A percentile compares a stretch with the other conserved stretches of the same genome.
These are phyloP conservation scores for Drosophila birchii DNA, from an alignment of 2,888 invertebrate genomes.

Conservation along the genomic window DNA sequence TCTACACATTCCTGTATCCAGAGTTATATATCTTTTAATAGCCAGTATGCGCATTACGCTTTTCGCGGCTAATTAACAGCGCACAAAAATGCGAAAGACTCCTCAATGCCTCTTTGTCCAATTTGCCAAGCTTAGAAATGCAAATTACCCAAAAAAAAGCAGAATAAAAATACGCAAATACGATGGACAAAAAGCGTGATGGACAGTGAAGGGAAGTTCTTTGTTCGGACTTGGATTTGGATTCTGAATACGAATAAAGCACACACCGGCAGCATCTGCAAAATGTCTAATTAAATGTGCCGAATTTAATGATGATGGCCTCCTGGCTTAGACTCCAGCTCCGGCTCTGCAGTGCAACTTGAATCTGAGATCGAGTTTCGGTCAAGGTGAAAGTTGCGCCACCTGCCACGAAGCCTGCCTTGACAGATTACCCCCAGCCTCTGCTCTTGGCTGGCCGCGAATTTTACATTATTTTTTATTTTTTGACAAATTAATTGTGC, in stretches of 20 bases:
- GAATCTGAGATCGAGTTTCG: conserved; percentile 45
- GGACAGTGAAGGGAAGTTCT: conserved; percentile 76
- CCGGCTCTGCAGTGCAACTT: conserved; percentile 44
- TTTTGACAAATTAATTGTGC: conserved; percentile 79
- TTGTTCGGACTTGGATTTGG: conserved; percentile 50
- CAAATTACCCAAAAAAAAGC: conserved; percentile 55
- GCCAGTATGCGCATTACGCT: conserved; percentile 55
- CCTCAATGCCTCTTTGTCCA: conserved; percentile 65
- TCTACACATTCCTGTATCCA: conserved; percentile 36
- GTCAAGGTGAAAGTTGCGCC: conserved; percentile 83
- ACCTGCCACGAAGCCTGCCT: conserved; percentile 58
- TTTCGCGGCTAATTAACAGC: conserved; percentile 66
- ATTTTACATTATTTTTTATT: conserved; percentile 41
- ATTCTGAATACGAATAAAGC: conserved; percentile 16
- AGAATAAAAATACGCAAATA: conserved; percentile 8
- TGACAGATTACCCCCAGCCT: conserved; percentile 33
- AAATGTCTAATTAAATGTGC: conserved; percentile 62
- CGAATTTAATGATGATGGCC: conserved; percentile 49
- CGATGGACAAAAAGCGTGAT: conserved; percentile 23
- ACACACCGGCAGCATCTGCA: conserved; percentile 36
- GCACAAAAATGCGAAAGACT: conserved; percentile 52
- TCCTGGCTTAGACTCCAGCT: conserved; percentile 47
- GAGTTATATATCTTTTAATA: conserved; percentile 40
- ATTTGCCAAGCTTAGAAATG: conserved; percentile 70
- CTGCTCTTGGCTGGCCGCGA: conserved; percentile 10